phyloP scores from a whole-genome alignment of 2,797 vertebrate genomes.

The Macropus fuliginosus region DNA sequence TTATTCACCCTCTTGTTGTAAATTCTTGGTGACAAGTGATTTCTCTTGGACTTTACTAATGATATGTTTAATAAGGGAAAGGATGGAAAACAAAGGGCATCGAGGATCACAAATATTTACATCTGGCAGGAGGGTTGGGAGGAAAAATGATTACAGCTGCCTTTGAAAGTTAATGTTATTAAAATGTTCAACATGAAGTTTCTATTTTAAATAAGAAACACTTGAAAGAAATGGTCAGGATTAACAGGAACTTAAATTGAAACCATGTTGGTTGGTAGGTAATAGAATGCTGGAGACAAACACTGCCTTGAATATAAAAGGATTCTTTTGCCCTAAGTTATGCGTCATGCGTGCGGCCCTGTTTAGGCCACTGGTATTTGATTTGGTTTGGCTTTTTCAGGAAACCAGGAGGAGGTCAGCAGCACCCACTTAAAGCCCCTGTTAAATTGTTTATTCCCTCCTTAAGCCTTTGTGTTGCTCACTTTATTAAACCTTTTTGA shows the following conservation, averaged over 20 bases:
- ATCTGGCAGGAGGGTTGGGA: constrained; percentile 80
- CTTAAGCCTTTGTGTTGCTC: constrained; percentile 62
- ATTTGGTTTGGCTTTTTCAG: constrained; percentile 81
- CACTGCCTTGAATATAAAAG: constrained; percentile 76
- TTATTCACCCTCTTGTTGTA: constrained; percentile 40
- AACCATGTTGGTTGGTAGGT: constrained; percentile 84
- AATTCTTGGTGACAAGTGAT: constrained; percentile 55
- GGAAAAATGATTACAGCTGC: constrained; percentile 78
- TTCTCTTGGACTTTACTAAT: constrained; percentile 71
- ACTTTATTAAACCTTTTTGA: constrained; percentile 80
- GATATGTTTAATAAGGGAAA: constrained; percentile 80
- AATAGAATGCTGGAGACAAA: constrained; percentile 77
- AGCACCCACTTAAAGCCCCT: constrained; percentile 66
- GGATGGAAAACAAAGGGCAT: constrained; percentile 78
- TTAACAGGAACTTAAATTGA: constrained; percentile 87
- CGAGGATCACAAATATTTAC: constrained; percentile 78
- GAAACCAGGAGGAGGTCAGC: constrained; percentile 80
- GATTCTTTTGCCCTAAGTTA: constrained; percentile 71
- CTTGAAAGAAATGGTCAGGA: constrained; percentile 82
- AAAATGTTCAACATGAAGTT: constrained; percentile 83
- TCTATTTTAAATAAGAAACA: constrained; percentile 84
- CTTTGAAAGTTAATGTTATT: constrained; percentile 85
- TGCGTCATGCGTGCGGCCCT: constrained; percentile 53
- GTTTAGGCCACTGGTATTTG: constrained; percentile 76
- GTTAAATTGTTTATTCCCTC: constrained; percentile 76